Conservation (phyloP, 2,797 vertebrate genomes). For the Pipistrellus nathusii region DNA sequence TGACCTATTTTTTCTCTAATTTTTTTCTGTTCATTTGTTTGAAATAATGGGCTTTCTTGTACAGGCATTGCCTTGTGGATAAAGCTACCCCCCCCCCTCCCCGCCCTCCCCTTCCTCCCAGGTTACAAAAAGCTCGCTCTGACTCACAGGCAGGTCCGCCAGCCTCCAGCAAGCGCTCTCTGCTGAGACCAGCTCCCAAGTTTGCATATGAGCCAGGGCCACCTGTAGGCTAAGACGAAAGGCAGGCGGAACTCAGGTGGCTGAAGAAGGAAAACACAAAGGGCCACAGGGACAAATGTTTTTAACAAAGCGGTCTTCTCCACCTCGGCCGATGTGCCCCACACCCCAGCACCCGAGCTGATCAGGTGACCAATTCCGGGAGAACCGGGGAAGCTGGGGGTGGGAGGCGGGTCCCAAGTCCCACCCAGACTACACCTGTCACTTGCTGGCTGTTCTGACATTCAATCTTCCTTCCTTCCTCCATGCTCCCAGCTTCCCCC, state of each 20-base stretch:
- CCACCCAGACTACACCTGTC: background rate
- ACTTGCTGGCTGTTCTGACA: background rate
- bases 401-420: background rate
- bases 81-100: background rate
- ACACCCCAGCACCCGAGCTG: background rate
- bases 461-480: background rate
- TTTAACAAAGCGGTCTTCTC: background rate
- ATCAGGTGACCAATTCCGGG: background rate
- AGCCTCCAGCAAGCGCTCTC: background rate
- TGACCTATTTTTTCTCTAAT: background rate
- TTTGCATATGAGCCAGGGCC: background rate
- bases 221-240: background rate
- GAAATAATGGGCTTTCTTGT: background rate
- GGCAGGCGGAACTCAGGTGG: background rate
- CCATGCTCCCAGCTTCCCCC: background rate
- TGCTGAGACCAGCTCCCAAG: background rate
- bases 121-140: background rate
- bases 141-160: accelerated
- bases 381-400: too few species aligned
- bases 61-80: background rate
- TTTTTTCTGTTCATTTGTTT: background rate
- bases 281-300: background rate
- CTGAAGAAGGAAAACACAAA: background rate
- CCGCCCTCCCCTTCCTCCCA: background rate
- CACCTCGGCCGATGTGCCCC: background rate